Evolutionary conservation across 2,888 invertebrate genomes (phyloP), one percentile per base, ranked within the genome.

Genomic region (Dicyrtoma fusca): DNA sequence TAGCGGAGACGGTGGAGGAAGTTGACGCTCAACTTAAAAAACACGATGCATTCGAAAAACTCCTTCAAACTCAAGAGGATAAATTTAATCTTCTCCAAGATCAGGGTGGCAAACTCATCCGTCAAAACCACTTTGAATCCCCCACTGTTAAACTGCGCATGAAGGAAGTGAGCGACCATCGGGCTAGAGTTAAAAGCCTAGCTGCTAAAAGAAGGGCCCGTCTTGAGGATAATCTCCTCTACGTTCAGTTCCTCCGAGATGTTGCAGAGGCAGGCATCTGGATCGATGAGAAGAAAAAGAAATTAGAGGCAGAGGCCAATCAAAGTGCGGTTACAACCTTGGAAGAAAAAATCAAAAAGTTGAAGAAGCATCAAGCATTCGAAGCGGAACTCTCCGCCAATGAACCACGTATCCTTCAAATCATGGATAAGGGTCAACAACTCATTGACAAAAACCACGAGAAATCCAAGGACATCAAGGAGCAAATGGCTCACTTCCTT

Each of bases 341-440:
- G 2, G 95, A 97, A 82, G 97, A 96, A 82, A 98, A 98, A 85
- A 95, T 98, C 80, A 94, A 95, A 85, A 92, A 93, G 82, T 85
- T 97, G 44, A 94, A 96, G 83, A 95, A 95, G 83, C 95, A 96
- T 84, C 95, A 96, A 84, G 94, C 96, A 0, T 94, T 96, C 86
- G 92, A 95, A 81, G 95, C 95, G 0, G 96, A 97, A 83, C 87
- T 97, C 55, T 42, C 63, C n/a, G 69, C 74, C 1, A 71, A 73
- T 57, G 66, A 69, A 51, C 71, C 72, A 14, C 14, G 53, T 64
- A 71, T 73, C 21, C 69, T 47, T 65, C 53, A 71, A 51, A 71
- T 73, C 73, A 55, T 71, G 26, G 57, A 72, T 73, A 64, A 77
- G 81, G 92, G 92, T 21, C 88, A 91, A 72, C 87, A 87, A 11